Evolutionary conservation across 2,113 vertebrate genomes (phyloP).

Genomic region (Sterrhoptilus dennistouni): DNA sequence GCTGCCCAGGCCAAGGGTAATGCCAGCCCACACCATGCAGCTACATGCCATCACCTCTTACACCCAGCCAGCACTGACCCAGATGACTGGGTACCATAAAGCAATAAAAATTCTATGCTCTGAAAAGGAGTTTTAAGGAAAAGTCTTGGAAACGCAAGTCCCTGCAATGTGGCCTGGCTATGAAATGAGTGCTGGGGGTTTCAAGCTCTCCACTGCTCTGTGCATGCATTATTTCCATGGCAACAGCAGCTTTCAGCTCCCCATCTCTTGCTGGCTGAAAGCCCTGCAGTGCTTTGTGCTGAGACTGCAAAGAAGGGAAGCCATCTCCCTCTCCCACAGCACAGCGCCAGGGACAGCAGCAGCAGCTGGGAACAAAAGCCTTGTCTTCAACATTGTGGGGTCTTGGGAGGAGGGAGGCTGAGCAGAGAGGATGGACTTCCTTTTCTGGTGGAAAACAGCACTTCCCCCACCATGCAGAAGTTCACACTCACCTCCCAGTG

Average conservation of each 20-base stretch:
- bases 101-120: neutral
- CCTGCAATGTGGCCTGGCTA: neutral
- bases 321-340: neutral
- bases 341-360: neutral
- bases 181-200: neutral
- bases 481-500: neutral
- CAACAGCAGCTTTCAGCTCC: constrained; percentile 66
- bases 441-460: neutral
- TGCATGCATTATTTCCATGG: constrained; percentile 70
- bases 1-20: neutral
- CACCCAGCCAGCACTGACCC: neutral
- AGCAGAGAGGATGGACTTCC: neutral
- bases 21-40: rapidly evolving
- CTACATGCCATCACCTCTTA: rapidly evolving
- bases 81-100: neutral
- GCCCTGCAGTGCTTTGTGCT: constrained; percentile 75
- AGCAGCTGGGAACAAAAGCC: constrained; percentile 37
- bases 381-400: neutral
- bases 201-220: neutral
- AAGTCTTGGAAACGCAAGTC: neutral
- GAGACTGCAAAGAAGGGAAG: constrained; percentile 73
- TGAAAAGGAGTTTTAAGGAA: neutral
- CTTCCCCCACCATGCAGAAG: neutral
- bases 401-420: neutral
- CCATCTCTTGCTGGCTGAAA: constrained; percentile 63